phyloP scores from a whole-genome alignment of 2,113 vertebrate species.

The Mus pahari region DNA sequence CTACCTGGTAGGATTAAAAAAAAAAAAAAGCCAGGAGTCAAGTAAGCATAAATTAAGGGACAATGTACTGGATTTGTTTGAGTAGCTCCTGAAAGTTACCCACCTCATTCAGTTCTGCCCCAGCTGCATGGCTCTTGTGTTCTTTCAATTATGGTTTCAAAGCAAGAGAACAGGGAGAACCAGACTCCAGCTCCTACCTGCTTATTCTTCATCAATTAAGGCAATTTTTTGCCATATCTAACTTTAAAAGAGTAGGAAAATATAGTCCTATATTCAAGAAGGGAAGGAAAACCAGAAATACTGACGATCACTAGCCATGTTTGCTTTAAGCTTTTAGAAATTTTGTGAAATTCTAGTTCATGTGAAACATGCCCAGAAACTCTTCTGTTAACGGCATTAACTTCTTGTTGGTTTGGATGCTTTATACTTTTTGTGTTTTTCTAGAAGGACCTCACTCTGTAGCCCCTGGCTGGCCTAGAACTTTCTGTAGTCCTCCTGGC shows the following conservation, averaged over 20 bases:
- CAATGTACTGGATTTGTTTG: background rate
- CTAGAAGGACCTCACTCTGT: background rate
- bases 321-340: background rate
- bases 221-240: background rate
- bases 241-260: background rate
- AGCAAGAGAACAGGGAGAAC: background rate
- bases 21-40: background rate
- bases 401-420: background rate
- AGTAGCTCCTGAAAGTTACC: background rate
- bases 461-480: background rate
- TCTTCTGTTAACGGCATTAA: background rate
- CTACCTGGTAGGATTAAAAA: background rate
- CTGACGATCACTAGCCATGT: background rate
- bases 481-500: background rate
- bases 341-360: constrained; percentile 2
- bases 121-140: background rate
- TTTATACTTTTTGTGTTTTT: background rate
- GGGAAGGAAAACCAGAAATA: background rate
- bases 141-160: background rate
- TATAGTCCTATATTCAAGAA: background rate
- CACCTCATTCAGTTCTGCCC: background rate
- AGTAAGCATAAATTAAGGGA: background rate
- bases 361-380: background rate
- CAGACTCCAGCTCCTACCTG: background rate
- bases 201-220: constrained; percentile 17